Conservation (phyloP, 2,797 vertebrate genomes). For the Phrynocephalus guinanensis region DNA sequence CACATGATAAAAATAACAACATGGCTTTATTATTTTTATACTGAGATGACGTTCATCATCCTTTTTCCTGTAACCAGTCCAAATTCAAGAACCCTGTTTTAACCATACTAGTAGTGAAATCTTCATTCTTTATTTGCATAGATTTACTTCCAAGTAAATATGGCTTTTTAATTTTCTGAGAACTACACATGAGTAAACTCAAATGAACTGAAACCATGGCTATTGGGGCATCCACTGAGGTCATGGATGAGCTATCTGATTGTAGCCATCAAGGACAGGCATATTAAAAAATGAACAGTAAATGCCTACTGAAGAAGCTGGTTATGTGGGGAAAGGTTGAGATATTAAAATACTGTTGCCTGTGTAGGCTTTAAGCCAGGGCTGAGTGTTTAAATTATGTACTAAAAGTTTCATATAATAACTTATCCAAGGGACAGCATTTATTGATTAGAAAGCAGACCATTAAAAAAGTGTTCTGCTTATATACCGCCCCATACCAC, state of each 20-base stretch:
- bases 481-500: too few species aligned
- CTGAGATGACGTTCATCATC: neutral
- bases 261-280: neutral
- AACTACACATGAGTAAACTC: too few species aligned
- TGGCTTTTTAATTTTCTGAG: too few species aligned
- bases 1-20: neutral
- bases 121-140: neutral
- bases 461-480: too few species aligned
- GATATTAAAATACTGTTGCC: neutral
- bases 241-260: neutral
- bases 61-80: neutral
- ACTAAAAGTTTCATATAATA: neutral
- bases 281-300: neutral
- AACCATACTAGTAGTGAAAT: neutral
- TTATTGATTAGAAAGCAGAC: neutral
- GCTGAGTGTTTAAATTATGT: neutral
- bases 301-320: neutral
- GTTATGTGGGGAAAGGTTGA: neutral
- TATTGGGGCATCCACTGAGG: neutral
- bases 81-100: neutral
- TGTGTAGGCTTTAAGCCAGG: neutral
- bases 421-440: neutral
- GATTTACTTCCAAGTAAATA: constrained; percentile 1
- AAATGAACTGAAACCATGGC: neutral
- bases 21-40: neutral